A percentile compares a stretch with the other conserved stretches of the same genome.
Conservation (phyloP, 2,797 vertebrate species). For the Argyrosomus regius region DNA sequence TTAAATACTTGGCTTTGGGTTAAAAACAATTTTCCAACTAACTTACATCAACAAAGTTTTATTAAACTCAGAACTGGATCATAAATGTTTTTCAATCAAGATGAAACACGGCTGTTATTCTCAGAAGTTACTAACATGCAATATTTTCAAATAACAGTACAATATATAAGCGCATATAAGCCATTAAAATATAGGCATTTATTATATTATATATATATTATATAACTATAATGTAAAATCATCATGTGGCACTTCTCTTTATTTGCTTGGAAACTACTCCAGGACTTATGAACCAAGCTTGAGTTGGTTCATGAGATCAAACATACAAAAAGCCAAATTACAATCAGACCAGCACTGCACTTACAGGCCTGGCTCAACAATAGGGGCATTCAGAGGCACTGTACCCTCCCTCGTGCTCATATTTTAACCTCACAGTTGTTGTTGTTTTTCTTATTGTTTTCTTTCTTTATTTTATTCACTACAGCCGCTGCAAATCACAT, state of each 20-base stretch:
- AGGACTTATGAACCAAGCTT: slow-evolving; percentile 4
- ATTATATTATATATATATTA: neutral
- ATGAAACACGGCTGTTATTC: neutral
- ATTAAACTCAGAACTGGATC: neutral
- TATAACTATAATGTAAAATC: neutral
- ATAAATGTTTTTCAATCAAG: neutral
- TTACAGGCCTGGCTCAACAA: slow-evolving; percentile 24
- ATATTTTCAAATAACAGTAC: neutral
- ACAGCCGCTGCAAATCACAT: slow-evolving; percentile 39
- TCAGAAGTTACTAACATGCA: neutral
- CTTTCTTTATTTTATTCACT: slow-evolving; percentile 29
- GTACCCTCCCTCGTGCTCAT: neutral
- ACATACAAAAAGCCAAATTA: slow-evolving; percentile 10
- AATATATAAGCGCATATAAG: neutral
- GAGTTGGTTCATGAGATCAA: slow-evolving; percentile 10
- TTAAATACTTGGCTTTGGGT: slow-evolving; percentile 11
- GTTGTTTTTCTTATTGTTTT: slow-evolving; percentile 14
- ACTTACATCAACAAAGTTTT: slow-evolving; percentile 16
- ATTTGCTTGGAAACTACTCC: neutral
- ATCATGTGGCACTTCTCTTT: neutral
- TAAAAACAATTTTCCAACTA: slow-evolving; percentile 14
- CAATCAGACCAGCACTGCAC: slow-evolving; percentile 15
- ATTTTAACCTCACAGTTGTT: slow-evolving; percentile 5
- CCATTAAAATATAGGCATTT: neutral
- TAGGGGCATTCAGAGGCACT: slow-evolving; percentile 8